phyloP scores from a whole-genome alignment of 2,113 vertebrate species.

The Tetrax tetrax region DNA sequence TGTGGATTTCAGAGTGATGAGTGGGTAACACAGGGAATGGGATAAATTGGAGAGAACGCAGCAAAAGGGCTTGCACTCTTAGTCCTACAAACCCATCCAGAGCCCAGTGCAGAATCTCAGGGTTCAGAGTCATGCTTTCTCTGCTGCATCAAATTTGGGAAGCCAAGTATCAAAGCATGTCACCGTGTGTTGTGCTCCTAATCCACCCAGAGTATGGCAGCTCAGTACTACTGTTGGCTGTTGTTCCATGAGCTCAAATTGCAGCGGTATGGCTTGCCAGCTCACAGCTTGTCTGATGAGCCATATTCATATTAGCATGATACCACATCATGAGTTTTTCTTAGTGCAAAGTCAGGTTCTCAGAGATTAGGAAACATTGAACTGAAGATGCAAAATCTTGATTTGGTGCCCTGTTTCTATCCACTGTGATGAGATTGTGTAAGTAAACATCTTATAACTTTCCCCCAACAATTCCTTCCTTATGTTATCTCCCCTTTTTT shows the following conservation, averaged over 20 bases:
- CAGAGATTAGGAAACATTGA: not conserved
- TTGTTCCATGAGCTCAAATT: not conserved
- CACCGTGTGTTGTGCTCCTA: not conserved
- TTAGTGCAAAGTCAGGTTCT: not conserved
- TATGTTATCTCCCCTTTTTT: not conserved
- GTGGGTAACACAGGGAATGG: not conserved
- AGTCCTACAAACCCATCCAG: not conserved
- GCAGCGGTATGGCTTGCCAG: not conserved
- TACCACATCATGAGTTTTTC: not conserved
- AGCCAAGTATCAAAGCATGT: not conserved
- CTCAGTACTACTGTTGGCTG: not conserved
- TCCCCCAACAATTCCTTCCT: not conserved
- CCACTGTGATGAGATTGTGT: not conserved
- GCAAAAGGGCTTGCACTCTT: not conserved
- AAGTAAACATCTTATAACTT: not conserved
- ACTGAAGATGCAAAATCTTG: not conserved
- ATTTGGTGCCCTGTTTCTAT: not conserved
- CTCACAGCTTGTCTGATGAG: not conserved
- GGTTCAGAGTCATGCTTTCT: not conserved
- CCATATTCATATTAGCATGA: not conserved
- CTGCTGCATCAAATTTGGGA: not conserved
- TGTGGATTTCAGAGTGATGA: not conserved
- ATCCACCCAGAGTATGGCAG: not conserved
- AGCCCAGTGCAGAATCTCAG: not conserved
- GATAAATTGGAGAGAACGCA: not conserved